phyloP scores from a whole-genome alignment of 2,888 invertebrate species.

The Thymelicus sylvestris region DNA sequence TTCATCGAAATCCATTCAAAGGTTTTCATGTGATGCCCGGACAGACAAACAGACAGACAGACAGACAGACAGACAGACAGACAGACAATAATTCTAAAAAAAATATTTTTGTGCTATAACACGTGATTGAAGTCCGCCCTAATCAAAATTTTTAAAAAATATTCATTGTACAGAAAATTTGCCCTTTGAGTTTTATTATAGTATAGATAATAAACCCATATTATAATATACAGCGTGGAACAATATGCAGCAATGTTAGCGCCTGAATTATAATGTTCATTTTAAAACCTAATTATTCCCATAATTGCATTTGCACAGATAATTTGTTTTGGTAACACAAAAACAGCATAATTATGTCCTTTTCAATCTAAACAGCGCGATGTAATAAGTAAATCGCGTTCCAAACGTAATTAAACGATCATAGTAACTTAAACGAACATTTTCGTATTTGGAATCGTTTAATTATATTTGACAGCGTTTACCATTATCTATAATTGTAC shows the following conservation, averaged over 20 bases:
- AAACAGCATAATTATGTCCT: background rate
- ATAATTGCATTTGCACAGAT: background rate
- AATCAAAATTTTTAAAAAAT: no score
- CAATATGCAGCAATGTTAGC: background rate
- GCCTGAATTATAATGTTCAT: background rate
- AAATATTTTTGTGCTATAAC: no score
- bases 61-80: no score
- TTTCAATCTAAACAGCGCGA: background rate
- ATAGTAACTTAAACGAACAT: background rate
- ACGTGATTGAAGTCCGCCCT: no score
- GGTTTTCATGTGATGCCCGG: no score
- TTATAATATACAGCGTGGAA: background rate
- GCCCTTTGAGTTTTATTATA: no score
- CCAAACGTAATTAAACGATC: background rate
- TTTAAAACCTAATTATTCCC: background rate
- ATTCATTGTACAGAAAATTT: no score
- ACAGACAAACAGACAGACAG: no score
- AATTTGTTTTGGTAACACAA: slow-evolving; percentile 1
- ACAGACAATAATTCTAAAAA: no score
- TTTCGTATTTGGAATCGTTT: slow-evolving; percentile 2
- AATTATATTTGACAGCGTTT: slow-evolving; percentile 22
- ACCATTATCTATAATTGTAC: slow-evolving; percentile 12
- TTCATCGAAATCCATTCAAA: no score
- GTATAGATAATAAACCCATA: no score
- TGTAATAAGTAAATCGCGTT: background rate